A percentile compares a stretch with the other conserved stretches of the same genome.
phyloP scores from a whole-genome alignment of 2,888 invertebrate genomes.

The Stramonita haemastoma region DNA sequence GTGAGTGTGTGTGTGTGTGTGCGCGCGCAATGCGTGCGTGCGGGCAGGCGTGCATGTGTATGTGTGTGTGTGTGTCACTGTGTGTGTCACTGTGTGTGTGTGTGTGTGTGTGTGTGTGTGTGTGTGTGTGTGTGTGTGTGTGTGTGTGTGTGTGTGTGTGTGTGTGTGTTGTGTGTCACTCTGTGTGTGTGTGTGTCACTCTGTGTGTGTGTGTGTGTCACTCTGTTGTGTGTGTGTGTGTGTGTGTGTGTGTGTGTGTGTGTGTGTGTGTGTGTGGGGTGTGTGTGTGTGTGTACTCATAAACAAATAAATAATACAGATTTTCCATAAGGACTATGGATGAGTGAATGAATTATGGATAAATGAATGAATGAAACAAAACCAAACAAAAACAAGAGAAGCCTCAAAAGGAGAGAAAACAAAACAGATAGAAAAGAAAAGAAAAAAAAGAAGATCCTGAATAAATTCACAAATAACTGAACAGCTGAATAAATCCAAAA shows the following conservation, averaged over 20 bases:
- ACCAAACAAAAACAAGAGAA: no score
- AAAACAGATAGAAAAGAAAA: no score
- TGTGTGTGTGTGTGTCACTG: background rate
- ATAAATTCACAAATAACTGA: no score
- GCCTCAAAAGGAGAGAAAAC: no score
- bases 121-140: background rate
- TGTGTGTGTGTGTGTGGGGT: background rate
- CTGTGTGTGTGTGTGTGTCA: background rate
- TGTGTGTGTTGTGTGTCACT: conserved; percentile 9
- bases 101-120: conserved; percentile 18
- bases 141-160: background rate
- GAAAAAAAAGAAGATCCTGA: no score
- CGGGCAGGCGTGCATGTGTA: background rate
- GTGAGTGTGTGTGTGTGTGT: background rate
- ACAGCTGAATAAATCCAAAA: no score
- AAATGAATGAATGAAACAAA: no score
- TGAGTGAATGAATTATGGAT: no score
- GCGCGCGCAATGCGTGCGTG: background rate
- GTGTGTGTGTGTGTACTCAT: background rate
- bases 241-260: background rate
- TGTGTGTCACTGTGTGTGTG: conserved; percentile 15
- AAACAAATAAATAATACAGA: no score
- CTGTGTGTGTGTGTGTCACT: background rate
- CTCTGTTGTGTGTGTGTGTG: background rate
- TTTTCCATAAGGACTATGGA: no score